Evolutionary conservation across 2,113 vertebrate species (phyloP), one percentile per base, ranked within the genome.

Genomic region (Anseranas semipalmata): DNA sequence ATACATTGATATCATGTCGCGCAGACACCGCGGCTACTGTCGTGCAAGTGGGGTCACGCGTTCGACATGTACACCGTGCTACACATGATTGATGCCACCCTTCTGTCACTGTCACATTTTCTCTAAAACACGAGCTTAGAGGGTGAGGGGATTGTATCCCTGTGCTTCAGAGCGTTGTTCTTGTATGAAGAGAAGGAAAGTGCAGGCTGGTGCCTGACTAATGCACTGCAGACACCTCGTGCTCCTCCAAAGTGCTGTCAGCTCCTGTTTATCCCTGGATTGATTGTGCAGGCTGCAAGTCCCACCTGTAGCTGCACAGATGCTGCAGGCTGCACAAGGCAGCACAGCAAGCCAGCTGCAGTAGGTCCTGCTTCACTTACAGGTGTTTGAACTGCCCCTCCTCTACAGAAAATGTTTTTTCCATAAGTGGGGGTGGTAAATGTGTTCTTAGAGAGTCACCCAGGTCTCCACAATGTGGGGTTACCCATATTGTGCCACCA

Each of bases 181-280:
- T 78, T 65, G 3, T 4, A 25, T 0, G 5, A 68, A 79, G 48
- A 80, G 62, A 91, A 50, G 70, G 24, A 30, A 83, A 77, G 24
- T 17, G 2, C 68, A 81, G 73, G 73, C 76, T 37, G 22, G 70
- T 75, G 81, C 58, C 33, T 3, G 6, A 45, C 41, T 83, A 50
- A 62, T 50, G n/a, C 18, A 17, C 41, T 32, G 79, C 85, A 92
- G 90, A 37, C 82, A 76, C 88, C 85, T 62, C 53, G 53, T 2
- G 2, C 46, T 85, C 63, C 37, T 96, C 92, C 79, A 76, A 88
- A 96, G 55, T 84, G 25, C 95, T 95, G 90, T 94, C 95, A 95
- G 45, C 94, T 93, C 85, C 94, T 96, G 12, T 72, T 95, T 93
- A 94, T 70, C 85, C 41, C 45, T 73, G 41, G 75, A 66, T 8